phyloP scores from a whole-genome alignment of 2,888 invertebrate species.

The Temnothorax ravouxi region DNA sequence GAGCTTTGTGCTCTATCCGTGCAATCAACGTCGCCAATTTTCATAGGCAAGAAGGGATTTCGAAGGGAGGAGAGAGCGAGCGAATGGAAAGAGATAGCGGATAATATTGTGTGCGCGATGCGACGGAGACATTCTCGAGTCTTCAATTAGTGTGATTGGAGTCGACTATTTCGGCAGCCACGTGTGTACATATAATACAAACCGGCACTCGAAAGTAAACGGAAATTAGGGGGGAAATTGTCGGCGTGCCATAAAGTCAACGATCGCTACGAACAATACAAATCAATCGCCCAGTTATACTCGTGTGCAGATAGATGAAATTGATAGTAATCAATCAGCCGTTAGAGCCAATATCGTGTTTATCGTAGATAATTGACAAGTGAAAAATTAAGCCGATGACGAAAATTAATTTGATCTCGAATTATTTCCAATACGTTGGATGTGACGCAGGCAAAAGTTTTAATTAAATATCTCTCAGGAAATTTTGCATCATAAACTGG shows the following conservation, averaged over 20 bases:
- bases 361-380: conserved; percentile 15
- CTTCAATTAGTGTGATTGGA: conserved; percentile 73
- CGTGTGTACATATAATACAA: not conserved
- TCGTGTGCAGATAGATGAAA: conserved; percentile 11
- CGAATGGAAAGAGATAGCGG: not conserved
- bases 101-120: conserved; percentile 53
- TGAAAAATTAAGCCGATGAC: conserved; percentile 29
- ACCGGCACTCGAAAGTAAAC: conserved; percentile 15
- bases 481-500: not conserved
- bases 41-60: not conserved
- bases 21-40: conserved; percentile 71
- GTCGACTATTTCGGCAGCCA: conserved; percentile 23
- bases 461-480: not conserved
- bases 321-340: conserved; percentile 41
- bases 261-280: conserved; percentile 5
- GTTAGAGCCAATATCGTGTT: conserved; percentile 28
- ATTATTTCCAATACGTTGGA: conserved; percentile 23
- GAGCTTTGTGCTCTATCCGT: conserved; percentile 46
- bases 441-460: not conserved
- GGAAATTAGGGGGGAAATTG: conserved; percentile 36
- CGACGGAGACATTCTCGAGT: conserved; percentile 38
- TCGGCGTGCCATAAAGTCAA: conserved; percentile 1
- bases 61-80: not conserved
- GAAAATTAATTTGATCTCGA: conserved; percentile 27
- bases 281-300: conserved; percentile 6